These are phyloP conservation scores for Alaudala cheleensis DNA, from an alignment of 2,113 vertebrate genomes.

Conservation along the genomic window DNA sequence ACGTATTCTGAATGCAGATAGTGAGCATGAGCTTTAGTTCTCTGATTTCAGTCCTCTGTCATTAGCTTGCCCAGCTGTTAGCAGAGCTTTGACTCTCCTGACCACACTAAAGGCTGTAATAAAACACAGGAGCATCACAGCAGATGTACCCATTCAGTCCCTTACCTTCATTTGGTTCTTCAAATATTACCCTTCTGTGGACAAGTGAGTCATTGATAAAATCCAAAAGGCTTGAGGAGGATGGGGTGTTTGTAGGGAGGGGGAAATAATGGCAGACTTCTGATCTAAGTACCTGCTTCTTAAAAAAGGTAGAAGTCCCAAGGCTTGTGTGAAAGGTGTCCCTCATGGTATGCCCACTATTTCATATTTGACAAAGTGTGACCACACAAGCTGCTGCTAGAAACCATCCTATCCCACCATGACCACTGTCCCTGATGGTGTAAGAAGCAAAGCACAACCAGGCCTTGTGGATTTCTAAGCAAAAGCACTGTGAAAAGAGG, in stretches of 20 bases:
- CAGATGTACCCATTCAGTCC: not conserved
- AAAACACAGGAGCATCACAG: not conserved
- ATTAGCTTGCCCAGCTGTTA: not conserved
- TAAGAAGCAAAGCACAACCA: not conserved
- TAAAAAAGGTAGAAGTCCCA: not conserved
- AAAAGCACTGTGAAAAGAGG: not conserved
- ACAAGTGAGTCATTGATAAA: not conserved
- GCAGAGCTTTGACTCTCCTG: not conserved
- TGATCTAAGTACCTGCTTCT: not conserved
- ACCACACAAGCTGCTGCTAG: not conserved
- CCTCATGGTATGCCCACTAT: not conserved
- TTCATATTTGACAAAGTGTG: not conserved
- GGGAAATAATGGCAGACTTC: not conserved
- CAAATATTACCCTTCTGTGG: not conserved
- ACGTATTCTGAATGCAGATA: rapidly evolving
- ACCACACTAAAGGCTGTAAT: rapidly evolving
- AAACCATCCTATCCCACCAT: rapidly evolving
- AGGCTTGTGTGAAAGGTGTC: not conserved
- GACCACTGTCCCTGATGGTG: rapidly evolving
- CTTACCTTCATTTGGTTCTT: not conserved
- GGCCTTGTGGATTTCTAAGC: not conserved
- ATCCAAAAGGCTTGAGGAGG: not conserved
- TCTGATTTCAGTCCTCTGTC: not conserved
- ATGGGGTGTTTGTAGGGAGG: not conserved
- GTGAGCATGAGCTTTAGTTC: not conserved